Conservation (phyloP, 2,888 invertebrate genomes). For the Craniophora ligustri region DNA sequence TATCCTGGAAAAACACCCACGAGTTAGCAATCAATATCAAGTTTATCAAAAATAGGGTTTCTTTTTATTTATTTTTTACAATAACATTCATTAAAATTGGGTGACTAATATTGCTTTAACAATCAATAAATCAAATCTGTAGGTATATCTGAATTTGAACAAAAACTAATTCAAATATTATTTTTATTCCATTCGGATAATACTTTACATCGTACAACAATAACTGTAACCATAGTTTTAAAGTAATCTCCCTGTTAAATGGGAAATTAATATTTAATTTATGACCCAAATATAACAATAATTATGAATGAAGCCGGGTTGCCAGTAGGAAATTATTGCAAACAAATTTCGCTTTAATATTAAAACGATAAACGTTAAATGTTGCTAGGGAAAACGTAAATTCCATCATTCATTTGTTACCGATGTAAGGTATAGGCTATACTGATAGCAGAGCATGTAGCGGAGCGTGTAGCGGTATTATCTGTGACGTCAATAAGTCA, state of each 20-base stretch:
- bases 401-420: conserved; percentile 61
- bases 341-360: conserved; percentile 57
- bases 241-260: neutral
- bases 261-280: conserved; percentile 23
- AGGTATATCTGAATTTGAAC: neutral
- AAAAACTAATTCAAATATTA: neutral
- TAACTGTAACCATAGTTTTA: neutral
- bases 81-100: no score
- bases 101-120: no score
- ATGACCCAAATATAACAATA: conserved; percentile 11
- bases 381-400: conserved; percentile 59
- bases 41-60: no score
- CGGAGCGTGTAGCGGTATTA: neutral
- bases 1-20: no score
- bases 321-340: conserved; percentile 39
- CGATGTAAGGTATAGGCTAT: conserved; percentile 39
- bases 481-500: no score
- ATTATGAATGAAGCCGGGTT: conserved; percentile 10
- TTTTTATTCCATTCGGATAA: no score
- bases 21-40: no score
- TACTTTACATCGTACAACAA: neutral
- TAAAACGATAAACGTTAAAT: conserved; percentile 63
- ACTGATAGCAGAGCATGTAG: conserved; percentile 20
- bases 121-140: no score
- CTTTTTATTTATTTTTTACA: no score